Percentiles rank a stretch among this genome's conserved stretches.
These are phyloP conservation scores for Micropoecilia bifurca DNA, from an alignment of 2,797 vertebrate species.

Conservation along the genomic window DNA sequence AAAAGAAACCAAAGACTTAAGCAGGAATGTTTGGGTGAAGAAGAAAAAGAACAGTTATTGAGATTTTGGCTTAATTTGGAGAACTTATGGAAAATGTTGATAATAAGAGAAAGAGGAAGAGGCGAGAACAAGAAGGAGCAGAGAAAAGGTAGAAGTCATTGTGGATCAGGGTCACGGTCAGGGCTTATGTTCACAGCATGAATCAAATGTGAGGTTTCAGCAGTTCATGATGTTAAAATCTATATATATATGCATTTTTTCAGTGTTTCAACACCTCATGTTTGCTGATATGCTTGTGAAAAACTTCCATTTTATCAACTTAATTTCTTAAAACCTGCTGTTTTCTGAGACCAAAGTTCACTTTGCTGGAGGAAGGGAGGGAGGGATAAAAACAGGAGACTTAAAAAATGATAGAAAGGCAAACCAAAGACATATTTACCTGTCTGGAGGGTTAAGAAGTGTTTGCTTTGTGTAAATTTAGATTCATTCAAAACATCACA, in stretches of 20 bases:
- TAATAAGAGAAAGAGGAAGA: neutral
- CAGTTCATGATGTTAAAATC: neutral
- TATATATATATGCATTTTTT: neutral
- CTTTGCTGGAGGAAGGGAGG: conserved; percentile 80
- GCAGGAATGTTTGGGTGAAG: conserved; percentile 28
- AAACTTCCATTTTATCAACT: conserved; percentile 49
- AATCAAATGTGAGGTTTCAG: conserved; percentile 33
- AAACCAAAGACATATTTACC: conserved; percentile 14
- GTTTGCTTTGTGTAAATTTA: conserved; percentile 44
- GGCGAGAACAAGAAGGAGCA: conserved; percentile 11
- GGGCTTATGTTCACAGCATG: conserved; percentile 28
- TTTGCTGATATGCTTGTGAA: conserved; percentile 38
- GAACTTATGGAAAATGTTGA: neutral
- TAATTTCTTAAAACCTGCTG: conserved; percentile 73
- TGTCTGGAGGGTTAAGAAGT: conserved; percentile 25
- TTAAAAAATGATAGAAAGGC: conserved; percentile 10
- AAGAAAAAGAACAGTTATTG: conserved; percentile 17
- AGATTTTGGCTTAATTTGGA: conserved; percentile 1
- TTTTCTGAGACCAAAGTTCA: conserved; percentile 89
- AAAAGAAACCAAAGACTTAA: conserved; percentile 37
- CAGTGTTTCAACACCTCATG: conserved; percentile 42
- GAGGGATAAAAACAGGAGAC: conserved; percentile 35
- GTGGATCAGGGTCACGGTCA: conserved; percentile 46
- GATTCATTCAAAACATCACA: conserved; percentile 30
- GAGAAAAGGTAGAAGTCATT: conserved; percentile 21